Conservation (phyloP, 23 tunicate genomes). For the Trididemnum miniatum region DNA sequence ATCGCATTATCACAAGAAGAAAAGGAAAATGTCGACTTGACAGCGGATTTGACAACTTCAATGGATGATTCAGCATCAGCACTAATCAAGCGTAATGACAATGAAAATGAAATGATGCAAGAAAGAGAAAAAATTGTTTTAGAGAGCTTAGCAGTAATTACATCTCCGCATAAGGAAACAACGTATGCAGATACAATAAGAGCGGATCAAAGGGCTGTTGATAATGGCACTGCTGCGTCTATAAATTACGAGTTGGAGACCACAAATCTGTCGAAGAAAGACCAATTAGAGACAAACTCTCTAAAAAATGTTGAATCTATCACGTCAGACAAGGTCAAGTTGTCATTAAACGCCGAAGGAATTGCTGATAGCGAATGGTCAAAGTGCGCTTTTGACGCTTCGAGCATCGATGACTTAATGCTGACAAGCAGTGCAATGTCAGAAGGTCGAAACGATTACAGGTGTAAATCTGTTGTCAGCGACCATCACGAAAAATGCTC, state of each 20-base stretch:
- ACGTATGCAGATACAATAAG: not conserved
- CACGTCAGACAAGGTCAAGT: not conserved
- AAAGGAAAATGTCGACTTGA: no score
- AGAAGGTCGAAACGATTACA: not conserved
- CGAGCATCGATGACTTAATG: not conserved
- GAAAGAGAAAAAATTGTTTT: not conserved
- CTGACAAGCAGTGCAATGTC: not conserved
- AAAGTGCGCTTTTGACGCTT: not conserved
- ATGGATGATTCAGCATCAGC: no score
- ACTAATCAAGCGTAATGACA: no score
- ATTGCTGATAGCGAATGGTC: not conserved
- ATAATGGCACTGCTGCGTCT: not conserved
- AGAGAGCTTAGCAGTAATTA: not conserved
- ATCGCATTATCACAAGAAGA: not conserved
- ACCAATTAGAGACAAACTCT: not conserved
- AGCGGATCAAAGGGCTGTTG: not conserved
- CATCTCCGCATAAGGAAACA: not conserved
- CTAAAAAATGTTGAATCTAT: not conserved
- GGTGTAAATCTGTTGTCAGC: conserved; percentile 2
- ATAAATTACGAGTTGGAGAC: no score
- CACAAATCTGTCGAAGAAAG: not conserved
- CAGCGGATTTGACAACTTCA: no score
- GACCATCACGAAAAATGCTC: not conserved
- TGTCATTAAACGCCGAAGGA: not conserved
- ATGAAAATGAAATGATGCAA: not conserved